Conservation (phyloP, 2,888 invertebrate species). For the Camptogramma bilineatum region DNA sequence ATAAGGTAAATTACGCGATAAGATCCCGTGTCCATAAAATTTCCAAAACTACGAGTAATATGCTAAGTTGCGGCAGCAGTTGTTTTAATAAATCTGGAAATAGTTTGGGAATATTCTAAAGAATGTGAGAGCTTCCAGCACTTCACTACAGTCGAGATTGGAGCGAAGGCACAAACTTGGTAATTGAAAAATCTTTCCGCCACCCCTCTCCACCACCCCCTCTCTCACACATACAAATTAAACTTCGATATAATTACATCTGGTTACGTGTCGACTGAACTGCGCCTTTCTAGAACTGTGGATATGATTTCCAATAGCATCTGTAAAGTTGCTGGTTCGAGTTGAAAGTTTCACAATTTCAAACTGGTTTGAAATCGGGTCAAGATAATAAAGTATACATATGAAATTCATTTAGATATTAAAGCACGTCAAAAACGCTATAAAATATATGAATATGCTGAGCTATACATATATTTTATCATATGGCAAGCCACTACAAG, state of each 20-base stretch:
- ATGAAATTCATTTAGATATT: too few relatives aligned
- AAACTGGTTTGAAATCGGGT: not conserved
- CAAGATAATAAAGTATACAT: not conserved
- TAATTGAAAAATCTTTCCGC: constrained; percentile 83
- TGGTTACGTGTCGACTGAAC: constrained; percentile 39
- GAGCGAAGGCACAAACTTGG: constrained; percentile 79
- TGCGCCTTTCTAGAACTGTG: constrained; percentile 11
- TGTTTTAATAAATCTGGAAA: not conserved
- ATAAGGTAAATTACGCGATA: too few relatives aligned
- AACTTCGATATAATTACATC: constrained; percentile 59
- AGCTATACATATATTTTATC: too few relatives aligned
- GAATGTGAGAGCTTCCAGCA: constrained; percentile 40
- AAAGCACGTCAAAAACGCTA: not conserved
- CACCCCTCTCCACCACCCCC: constrained; percentile 40
- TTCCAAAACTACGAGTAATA: too few relatives aligned
- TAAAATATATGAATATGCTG: too few relatives aligned
- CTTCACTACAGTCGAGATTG: constrained; percentile 72
- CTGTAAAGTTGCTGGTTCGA: not conserved
- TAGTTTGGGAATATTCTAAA: not conserved
- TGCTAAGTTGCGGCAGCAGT: too few relatives aligned
- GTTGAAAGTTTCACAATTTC: constrained; percentile 6
- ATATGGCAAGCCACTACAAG: too few relatives aligned
- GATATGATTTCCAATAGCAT: constrained; percentile 11
- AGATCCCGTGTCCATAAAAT: too few relatives aligned
- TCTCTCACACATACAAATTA: constrained; percentile 47